Conservation (phyloP, 2,113 vertebrate genomes). For the Proterorhinus semilunaris region DNA sequence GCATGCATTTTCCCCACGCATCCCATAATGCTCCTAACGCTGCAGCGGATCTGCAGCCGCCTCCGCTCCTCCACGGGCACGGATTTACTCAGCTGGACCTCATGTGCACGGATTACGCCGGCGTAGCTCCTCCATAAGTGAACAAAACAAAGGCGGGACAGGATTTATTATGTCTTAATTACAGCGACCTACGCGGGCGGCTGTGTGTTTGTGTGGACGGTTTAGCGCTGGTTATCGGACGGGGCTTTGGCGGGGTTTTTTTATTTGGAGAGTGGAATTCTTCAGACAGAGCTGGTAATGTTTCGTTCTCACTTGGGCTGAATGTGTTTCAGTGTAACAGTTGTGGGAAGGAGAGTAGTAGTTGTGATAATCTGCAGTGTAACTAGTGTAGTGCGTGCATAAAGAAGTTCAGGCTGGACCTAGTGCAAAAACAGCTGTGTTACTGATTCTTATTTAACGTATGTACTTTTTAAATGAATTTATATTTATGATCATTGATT, state of each 20-base stretch:
- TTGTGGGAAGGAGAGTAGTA: neutral
- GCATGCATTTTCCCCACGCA: constrained; percentile 42
- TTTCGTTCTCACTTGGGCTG: constrained; percentile 2
- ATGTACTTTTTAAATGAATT: no score
- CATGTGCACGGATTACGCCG: constrained; percentile 71
- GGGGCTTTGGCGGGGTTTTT: constrained; percentile 23
- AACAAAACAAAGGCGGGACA: constrained; percentile 59
- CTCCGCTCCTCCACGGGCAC: constrained; percentile 58
- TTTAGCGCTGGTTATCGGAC: constrained; percentile 34
- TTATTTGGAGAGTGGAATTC: constrained; percentile 36
- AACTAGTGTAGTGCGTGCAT: no score
- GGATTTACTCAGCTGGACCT: constrained; percentile 81
- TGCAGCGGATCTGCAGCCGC: constrained; percentile 57
- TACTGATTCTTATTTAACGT: no score
- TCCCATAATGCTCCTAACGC: constrained; percentile 30
- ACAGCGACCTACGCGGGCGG: constrained; percentile 53
- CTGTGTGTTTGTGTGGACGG: constrained; percentile 71
- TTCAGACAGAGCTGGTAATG: constrained; percentile 27
- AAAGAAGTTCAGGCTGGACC: neutral
- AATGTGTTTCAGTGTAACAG: neutral
- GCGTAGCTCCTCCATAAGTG: constrained; percentile 72
- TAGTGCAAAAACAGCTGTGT: no score
- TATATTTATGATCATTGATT: no score
- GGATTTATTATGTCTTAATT: constrained; percentile 77
- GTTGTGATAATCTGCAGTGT: neutral